Evolutionary conservation across 1,140 invertebrate genomes (phyloP).

Genomic region (Argopecten irradians): DNA sequence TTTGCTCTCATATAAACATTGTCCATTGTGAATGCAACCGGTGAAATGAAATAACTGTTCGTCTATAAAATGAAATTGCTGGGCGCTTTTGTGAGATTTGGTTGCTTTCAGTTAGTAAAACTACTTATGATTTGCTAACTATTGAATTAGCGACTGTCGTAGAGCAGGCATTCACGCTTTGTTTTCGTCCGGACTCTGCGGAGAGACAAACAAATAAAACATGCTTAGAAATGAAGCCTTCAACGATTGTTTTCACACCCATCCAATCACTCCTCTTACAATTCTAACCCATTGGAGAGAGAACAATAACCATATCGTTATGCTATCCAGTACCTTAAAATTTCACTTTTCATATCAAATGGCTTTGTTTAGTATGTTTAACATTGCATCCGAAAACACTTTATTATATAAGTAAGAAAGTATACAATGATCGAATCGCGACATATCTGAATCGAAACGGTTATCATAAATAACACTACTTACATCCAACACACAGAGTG

Average conservation of each 20-base stretch:
- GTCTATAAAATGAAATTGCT: background rate
- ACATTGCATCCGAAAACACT: no score
- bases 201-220: background rate
- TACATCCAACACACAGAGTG: background rate
- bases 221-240: no score
- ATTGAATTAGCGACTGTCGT: background rate
- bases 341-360: no score
- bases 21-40: background rate
- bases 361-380: no score
- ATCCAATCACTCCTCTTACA: no score
- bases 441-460: no score
- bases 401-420: no score
- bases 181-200: background rate
- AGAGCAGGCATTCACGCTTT: background rate
- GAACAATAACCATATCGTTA: no score
- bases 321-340: no score
- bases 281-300: no score
- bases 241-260: no score
- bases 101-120: background rate
- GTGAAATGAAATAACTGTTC: conserved; percentile 5
- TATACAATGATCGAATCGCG: no score
- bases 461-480: background rate
- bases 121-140: background rate
- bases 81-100: background rate
- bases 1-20: background rate